Conservation (phyloP, 2,888 invertebrate species). For the Macrosoma leucophasiata region DNA sequence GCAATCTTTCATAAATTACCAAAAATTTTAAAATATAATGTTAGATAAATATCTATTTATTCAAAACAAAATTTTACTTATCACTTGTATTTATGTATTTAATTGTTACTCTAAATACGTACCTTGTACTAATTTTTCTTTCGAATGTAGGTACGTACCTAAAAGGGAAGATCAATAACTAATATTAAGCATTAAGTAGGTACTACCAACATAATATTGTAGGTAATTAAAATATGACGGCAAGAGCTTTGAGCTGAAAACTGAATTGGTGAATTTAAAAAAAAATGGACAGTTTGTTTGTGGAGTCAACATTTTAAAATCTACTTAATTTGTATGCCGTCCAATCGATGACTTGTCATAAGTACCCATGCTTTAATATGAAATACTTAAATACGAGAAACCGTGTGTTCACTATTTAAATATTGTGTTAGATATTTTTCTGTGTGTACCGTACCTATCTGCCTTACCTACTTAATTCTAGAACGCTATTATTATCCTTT, state of each 20-base stretch:
- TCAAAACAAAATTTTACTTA: no score
- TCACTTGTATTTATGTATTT: no score
- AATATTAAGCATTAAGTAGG: conserved; percentile 35
- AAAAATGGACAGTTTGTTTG: background rate
- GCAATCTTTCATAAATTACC: no score
- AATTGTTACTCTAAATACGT: no score
- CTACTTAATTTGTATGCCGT: conserved; percentile 40
- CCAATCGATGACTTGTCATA: conserved; percentile 41
- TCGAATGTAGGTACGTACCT: no score
- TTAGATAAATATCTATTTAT: no score
- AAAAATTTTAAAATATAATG: no score
- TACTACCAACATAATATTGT: conserved; percentile 8
- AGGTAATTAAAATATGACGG: background rate
- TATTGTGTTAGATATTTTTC: conserved; percentile 12
- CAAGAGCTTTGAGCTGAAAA: background rate
- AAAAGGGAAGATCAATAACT: no score
- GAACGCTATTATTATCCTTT: no score
- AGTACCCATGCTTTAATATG: conserved; percentile 44
- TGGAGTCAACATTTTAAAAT: conserved; percentile 15
- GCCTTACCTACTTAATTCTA: background rate
- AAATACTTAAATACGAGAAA: conserved; percentile 37
- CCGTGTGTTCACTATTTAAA: conserved; percentile 49
- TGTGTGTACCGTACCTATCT: background rate
- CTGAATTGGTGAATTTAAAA: background rate
- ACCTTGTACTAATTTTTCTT: no score